Evolutionary conservation across 2,888 invertebrate genomes (phyloP).

Genomic region (Orthonychiurus folsomi): DNA sequence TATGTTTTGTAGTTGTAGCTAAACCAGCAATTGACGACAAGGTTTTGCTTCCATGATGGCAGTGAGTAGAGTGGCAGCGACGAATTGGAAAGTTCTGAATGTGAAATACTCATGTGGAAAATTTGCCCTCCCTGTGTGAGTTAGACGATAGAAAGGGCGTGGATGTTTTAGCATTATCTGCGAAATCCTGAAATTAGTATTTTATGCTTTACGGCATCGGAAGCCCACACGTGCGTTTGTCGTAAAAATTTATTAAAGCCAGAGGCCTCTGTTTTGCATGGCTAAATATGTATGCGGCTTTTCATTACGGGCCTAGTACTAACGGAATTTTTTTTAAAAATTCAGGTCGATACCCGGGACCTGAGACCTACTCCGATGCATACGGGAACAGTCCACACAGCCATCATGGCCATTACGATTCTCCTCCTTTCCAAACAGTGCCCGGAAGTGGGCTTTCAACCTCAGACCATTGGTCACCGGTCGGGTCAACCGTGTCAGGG

Average conservation of each 20-base stretch:
- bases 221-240: neutral
- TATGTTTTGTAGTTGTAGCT: too few species aligned
- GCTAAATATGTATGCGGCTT: neutral
- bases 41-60: too few species aligned
- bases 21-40: too few species aligned
- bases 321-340: neutral
- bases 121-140: neutral
- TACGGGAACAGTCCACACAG: slow-evolving; percentile 45
- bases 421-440: slow-evolving; percentile 65
- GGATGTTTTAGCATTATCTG: neutral
- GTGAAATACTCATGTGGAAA: neutral
- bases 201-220: neutral
- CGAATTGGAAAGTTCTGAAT: slow-evolving; percentile 7
- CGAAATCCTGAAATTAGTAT: neutral
- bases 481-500: slow-evolving; percentile 21
- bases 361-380: slow-evolving; percentile 43
- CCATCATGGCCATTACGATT: slow-evolving; percentile 54
- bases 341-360: slow-evolving; percentile 40
- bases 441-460: slow-evolving; percentile 52
- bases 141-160: too few species aligned
- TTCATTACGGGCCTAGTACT: neutral
- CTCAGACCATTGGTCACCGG: slow-evolving; percentile 41
- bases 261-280: too few species aligned
- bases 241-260: neutral
- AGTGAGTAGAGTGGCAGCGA: too few species aligned